A percentile compares a stretch with the other conserved stretches of the same genome.
Conservation (phyloP, 2,113 vertebrate species). For the Atrichornis clamosus region DNA sequence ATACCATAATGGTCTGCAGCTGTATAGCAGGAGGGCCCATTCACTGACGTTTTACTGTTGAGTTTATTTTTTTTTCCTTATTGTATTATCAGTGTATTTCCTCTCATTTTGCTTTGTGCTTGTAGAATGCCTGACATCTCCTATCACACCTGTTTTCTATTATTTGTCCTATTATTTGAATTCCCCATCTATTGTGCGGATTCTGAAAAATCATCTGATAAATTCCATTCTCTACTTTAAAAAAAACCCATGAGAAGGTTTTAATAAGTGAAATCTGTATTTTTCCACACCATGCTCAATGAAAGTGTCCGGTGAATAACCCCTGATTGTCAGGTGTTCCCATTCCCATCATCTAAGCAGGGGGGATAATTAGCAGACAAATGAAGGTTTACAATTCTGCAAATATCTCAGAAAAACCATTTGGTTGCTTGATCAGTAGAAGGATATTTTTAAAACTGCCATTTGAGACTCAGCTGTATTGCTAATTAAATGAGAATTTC, state of each 20-base stretch:
- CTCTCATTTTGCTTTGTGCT: background rate
- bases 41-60: slow-evolving; percentile 37
- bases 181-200: slow-evolving; percentile 54
- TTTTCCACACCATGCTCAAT: slow-evolving; percentile 7
- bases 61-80: background rate
- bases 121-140: background rate
- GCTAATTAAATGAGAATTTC: slow-evolving; percentile 63
- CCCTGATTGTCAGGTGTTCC: slow-evolving; percentile 66
- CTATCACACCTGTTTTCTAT: slow-evolving; percentile 67
- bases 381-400: slow-evolving; percentile 36
- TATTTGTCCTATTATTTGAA: slow-evolving; percentile 64
- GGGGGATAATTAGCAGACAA: slow-evolving; percentile 59
- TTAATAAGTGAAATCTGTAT: slow-evolving; percentile 45
- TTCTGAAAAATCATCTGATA: slow-evolving; percentile 47
- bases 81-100: slow-evolving; percentile 39
- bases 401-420: slow-evolving; percentile 40
- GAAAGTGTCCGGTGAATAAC: slow-evolving; percentile 57
- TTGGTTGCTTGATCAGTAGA: slow-evolving; percentile 56
- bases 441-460: slow-evolving; percentile 64
- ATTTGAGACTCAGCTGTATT: slow-evolving; percentile 48
- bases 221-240: slow-evolving; percentile 56
- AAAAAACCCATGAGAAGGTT: slow-evolving; percentile 33
- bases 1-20: slow-evolving; percentile 51
- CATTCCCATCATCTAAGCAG: slow-evolving; percentile 26
- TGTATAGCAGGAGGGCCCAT: slow-evolving; percentile 35